These are phyloP conservation scores for Agrotis segetum DNA, from an alignment of 2,888 invertebrate species.

Conservation along the genomic window DNA sequence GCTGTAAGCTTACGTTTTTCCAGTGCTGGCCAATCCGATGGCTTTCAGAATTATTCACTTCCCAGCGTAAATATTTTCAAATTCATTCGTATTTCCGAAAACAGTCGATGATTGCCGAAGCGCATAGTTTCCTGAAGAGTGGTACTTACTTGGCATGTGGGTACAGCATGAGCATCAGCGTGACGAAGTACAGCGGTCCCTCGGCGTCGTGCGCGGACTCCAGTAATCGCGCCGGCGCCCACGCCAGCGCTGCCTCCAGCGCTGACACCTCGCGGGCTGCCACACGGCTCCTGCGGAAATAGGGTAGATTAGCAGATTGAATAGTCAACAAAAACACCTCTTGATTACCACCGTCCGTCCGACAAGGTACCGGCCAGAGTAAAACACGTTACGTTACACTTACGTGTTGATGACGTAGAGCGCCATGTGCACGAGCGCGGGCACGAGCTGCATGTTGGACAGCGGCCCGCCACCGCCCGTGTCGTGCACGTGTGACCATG, in stretches of 20 bases:
- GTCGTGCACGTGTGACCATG: no score
- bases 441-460: conserved; percentile 97
- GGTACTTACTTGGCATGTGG: conserved; percentile 91
- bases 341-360: no score
- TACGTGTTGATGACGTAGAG: conserved; percentile 98
- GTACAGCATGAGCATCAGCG: conserved; percentile 95
- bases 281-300: conserved; percentile 92
- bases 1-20: no score
- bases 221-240: conserved; percentile 92
- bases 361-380: no score
- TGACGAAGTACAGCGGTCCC: conserved; percentile 97
- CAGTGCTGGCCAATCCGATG: no score
- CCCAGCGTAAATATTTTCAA: not conserved
- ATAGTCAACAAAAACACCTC: not conserved
- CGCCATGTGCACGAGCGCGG: conserved; percentile 98
- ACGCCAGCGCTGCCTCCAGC: conserved; percentile 93
- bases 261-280: conserved; percentile 95
- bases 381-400: conserved; percentile 68
- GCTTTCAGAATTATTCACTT: no score
- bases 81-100: not conserved
- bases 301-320: not conserved
- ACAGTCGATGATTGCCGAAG: not conserved
- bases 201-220: conserved; percentile 97
- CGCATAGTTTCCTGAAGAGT: not conserved
- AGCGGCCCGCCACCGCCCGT: no score